These are phyloP conservation scores for Drosophila barbarae DNA, from an alignment of 2,888 invertebrate species.

Conservation along the genomic window DNA sequence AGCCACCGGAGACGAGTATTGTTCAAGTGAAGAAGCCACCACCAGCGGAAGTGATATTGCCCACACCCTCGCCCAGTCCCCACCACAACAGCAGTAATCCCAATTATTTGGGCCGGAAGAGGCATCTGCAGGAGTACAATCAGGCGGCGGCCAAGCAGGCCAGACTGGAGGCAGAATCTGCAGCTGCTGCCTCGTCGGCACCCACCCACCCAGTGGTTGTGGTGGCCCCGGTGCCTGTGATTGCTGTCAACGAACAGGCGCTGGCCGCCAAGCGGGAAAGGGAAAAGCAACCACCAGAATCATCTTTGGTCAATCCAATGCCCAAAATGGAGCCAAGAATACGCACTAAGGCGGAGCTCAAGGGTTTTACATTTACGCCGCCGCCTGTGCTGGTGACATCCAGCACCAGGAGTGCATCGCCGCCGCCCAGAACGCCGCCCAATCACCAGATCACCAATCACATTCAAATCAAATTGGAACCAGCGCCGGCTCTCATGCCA, in stretches of 20 bases:
- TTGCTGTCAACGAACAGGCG: slow-evolving; percentile 66
- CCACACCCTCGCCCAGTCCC: slow-evolving; percentile 23
- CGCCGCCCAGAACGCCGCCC: slow-evolving; percentile 40
- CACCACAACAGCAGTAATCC: slow-evolving; percentile 67
- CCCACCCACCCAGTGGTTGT: slow-evolving; percentile 19
- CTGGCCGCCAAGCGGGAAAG: slow-evolving; percentile 45
- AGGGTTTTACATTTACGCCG: slow-evolving; percentile 80
- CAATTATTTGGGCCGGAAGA: slow-evolving; percentile 72
- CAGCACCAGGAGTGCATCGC: slow-evolving; percentile 13
- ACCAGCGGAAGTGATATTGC: slow-evolving; percentile 10
- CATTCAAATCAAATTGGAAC: slow-evolving; percentile 63
- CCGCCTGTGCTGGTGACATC: slow-evolving; percentile 59
- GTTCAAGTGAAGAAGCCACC: slow-evolving; percentile 28
- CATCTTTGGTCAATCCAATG: slow-evolving; percentile 14
- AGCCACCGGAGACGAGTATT: slow-evolving; percentile 65
- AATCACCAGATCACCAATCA: slow-evolving; percentile 47
- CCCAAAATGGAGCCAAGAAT: slow-evolving; percentile 81
- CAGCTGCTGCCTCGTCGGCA: slow-evolving; percentile 3
- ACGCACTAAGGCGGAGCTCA: slow-evolving; percentile 92
- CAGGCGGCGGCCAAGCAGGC: slow-evolving; percentile 60
- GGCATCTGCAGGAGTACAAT: slow-evolving; percentile 75
- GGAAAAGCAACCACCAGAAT: slow-evolving; percentile 24
- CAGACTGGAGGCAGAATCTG: slow-evolving; percentile 39
- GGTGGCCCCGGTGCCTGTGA: slow-evolving; percentile 65
- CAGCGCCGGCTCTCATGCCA: slow-evolving; percentile 14